A percentile compares a stretch with the other conserved stretches of the same genome.
Conservation (phyloP, 1,140 invertebrate genomes). For the Drepana arcuata region DNA sequence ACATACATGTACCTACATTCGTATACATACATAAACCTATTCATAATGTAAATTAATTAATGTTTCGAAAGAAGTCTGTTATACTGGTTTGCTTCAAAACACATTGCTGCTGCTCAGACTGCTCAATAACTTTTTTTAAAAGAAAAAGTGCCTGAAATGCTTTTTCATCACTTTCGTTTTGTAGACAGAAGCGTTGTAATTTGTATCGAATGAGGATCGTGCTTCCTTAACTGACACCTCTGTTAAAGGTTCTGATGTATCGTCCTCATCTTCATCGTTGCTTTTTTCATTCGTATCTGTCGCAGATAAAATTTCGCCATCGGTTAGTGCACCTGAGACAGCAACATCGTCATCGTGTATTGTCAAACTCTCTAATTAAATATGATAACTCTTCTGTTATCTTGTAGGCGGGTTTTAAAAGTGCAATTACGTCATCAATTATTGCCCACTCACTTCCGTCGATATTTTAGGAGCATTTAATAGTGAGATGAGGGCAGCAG, state of each 20-base stretch:
- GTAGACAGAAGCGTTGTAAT: slow-evolving; percentile 21
- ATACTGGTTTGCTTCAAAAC: slow-evolving; percentile 20
- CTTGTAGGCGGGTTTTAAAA: not conserved
- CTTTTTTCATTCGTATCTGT: slow-evolving; percentile 16
- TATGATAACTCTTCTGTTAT: not conserved
- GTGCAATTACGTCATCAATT: not conserved
- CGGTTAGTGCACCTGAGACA: slow-evolving; percentile 13
- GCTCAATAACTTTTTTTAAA: slow-evolving; percentile 15
- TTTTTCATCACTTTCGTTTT: slow-evolving; percentile 20
- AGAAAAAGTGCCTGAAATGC: slow-evolving; percentile 19
- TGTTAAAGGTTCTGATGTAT: slow-evolving; percentile 17
- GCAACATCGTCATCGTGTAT: slow-evolving; percentile 2
- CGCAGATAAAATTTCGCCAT: slow-evolving; percentile 15
- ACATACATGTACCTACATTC: too few species aligned
- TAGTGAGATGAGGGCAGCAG: not conserved
- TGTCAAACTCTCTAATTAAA: not conserved
- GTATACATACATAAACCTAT: slow-evolving; percentile 17
- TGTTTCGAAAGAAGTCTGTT: slow-evolving; percentile 21
- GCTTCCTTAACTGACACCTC: slow-evolving; percentile 21
- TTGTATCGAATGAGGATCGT: slow-evolving; percentile 17
- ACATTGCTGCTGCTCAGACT: slow-evolving; percentile 18
- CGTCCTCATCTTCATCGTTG: slow-evolving; percentile 11
- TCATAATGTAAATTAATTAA: slow-evolving; percentile 20
- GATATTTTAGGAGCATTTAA: too few species aligned
- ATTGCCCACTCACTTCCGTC: not conserved